Percentiles rank a stretch among this genome's conserved stretches.
phyloP scores from a whole-genome alignment of 2,888 invertebrate species.

The Sphaerophoria taeniata region DNA sequence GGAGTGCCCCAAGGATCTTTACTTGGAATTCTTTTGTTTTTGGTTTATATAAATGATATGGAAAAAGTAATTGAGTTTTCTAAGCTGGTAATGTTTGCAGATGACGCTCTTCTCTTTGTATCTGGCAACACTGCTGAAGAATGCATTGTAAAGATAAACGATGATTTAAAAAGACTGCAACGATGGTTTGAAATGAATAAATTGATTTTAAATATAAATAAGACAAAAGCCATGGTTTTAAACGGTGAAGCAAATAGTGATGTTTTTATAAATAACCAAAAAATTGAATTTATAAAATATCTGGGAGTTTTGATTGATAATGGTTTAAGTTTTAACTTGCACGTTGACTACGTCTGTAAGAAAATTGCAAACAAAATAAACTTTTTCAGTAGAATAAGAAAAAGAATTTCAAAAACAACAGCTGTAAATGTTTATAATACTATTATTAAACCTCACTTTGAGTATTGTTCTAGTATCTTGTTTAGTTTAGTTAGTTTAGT shows the following conservation, averaged over 20 bases:
- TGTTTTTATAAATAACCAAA: neutral
- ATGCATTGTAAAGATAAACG: neutral
- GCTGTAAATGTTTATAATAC: neutral
- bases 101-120: neutral
- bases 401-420: neutral
- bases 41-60: neutral
- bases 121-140: neutral
- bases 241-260: neutral
- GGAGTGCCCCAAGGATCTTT: neutral
- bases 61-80: neutral
- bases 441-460: neutral
- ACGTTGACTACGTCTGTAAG: neutral
- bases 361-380: neutral
- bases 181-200: slow-evolving; percentile 6
- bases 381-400: neutral
- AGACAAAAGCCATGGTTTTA: slow-evolving; percentile 21
- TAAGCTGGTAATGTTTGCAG: neutral
- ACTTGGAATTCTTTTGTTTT: neutral
- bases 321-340: neutral
- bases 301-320: neutral
- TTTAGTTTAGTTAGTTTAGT: too few relatives aligned
- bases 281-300: neutral
- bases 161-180: neutral
- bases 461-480: neutral
- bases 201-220: slow-evolving; percentile 15